Evolutionary conservation across 2,113 vertebrate species (phyloP).

Genomic region (Corynorhinus townsendii): DNA sequence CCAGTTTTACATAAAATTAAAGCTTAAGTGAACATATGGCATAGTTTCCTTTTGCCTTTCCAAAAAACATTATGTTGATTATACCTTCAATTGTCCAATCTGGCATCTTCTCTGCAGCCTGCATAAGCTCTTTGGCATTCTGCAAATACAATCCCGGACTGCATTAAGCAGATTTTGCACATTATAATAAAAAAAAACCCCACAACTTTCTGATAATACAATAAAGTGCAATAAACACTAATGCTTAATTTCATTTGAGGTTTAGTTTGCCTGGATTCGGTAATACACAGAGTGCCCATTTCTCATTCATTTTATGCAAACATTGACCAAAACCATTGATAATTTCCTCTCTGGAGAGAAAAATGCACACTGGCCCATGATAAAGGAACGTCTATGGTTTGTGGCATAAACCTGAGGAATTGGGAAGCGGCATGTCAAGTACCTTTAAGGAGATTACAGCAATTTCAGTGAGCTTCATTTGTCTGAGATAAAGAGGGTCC

Average conservation of each 20-base stretch:
- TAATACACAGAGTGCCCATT: conserved; percentile 73
- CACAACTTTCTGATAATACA: conserved; percentile 83
- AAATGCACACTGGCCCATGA: background rate
- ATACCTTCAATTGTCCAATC: conserved; percentile 89
- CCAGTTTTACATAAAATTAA: conserved; percentile 88
- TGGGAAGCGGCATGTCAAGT: conserved; percentile 63
- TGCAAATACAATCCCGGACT: conserved; percentile 81
- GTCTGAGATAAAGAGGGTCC: conserved; percentile 68
- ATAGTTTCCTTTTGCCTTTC: conserved; percentile 88
- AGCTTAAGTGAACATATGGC: conserved; percentile 89
- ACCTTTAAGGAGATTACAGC: conserved; percentile 70
- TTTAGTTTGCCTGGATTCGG: conserved; percentile 75
- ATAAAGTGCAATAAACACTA: conserved; percentile 84
- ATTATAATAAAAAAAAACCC: conserved; percentile 83
- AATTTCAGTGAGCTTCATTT: conserved; percentile 72
- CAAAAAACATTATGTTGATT: conserved; percentile 91
- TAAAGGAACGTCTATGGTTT: conserved; percentile 40
- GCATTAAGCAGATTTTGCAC: conserved; percentile 85
- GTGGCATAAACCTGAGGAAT: conserved; percentile 68
- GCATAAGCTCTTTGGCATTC: conserved; percentile 79
- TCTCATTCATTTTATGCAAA: conserved; percentile 75
- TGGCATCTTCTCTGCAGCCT: conserved; percentile 81
- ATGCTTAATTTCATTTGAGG: conserved; percentile 86
- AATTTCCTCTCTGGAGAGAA: conserved; percentile 56
- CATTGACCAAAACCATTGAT: conserved; percentile 67